Evolutionary conservation across 2,797 vertebrate species (phyloP), one percentile per base, ranked within the genome.

Genomic region (Coreius guichenoti): DNA sequence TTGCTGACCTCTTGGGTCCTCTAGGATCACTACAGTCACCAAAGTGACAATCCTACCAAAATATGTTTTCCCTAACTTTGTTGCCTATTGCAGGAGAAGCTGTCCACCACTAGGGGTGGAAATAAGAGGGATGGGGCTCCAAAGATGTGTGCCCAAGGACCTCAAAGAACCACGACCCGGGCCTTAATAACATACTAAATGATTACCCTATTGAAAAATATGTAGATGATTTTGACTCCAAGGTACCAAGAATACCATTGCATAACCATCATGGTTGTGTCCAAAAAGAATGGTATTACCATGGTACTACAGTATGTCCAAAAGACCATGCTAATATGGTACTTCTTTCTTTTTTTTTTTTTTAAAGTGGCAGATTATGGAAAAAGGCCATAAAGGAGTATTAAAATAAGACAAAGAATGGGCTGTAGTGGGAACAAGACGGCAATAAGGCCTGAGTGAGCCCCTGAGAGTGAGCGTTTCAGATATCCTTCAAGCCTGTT

Each of bases 401-500:
- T 72, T 56, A 75, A 36, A 81, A 77, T 33, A 36, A 56, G 11
- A 56, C 16, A 51, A 31, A 79, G 72, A 56, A 49, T 5, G 16
- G 19, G n/a, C 54, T 69, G 36, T 26, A 58, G 67, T 23, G 26
- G 36, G 56, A 75, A 69, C 80, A 58, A 70, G 23, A 45, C 23
- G 14, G 31, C 21, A 54, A 17, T 39, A 47, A 65, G 79, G 78
- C 69, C 29, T 69, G 73, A 80, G 79, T 89, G 89, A 74, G 3
- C 14, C n/a, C 2, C 76, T 75, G 72, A 91, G 92, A 91, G 87
- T 90, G 78, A 11, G 86, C 82, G 88, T 90, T 92, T 91, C 92
- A 92, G 93, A 92, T 91, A 65, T 91, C 84, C 70, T 79, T 85
- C 74, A 29, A 61, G 77, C 82, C 88, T 91, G 90, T 90, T 89